Conservation (phyloP, 2,113 vertebrate species). For the Anseranas semipalmata region DNA sequence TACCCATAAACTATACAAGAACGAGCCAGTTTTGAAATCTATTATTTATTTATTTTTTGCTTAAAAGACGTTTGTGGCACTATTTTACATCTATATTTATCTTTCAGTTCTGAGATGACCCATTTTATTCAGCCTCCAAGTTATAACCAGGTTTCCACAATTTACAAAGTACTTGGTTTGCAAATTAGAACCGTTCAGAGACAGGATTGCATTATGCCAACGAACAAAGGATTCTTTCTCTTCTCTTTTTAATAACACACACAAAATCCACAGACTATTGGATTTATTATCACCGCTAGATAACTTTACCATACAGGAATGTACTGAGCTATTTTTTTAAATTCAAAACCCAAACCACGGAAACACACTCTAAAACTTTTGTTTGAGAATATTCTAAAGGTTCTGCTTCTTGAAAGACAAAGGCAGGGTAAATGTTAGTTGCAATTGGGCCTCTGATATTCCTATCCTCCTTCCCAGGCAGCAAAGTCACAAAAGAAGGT, state of each 20-base stretch:
- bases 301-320: slow-evolving; percentile 51
- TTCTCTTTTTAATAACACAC: slow-evolving; percentile 46
- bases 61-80: slow-evolving; percentile 45
- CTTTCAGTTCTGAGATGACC: slow-evolving; percentile 66
- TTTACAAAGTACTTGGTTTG: slow-evolving; percentile 72
- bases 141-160: slow-evolving; percentile 62
- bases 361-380: slow-evolving; percentile 19
- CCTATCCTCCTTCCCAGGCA: slow-evolving; percentile 44
- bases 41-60: slow-evolving; percentile 65
- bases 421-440: slow-evolving; percentile 23
- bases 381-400: slow-evolving; percentile 3
- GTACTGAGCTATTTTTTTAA: background rate
- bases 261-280: slow-evolving; percentile 51
- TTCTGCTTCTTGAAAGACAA: slow-evolving; percentile 30
- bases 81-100: slow-evolving; percentile 66
- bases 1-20: slow-evolving; percentile 71
- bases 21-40: slow-evolving; percentile 41
- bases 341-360: slow-evolving; percentile 21
- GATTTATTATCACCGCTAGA: slow-evolving; percentile 59
- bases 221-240: slow-evolving; percentile 58
- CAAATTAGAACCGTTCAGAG: slow-evolving; percentile 57
- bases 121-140: slow-evolving; percentile 72
- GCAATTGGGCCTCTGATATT: background rate
- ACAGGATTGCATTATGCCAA: slow-evolving; percentile 48
- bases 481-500: slow-evolving; percentile 76